phyloP scores from a whole-genome alignment of 2,888 invertebrate genomes.

The Ectobius pallidus region DNA sequence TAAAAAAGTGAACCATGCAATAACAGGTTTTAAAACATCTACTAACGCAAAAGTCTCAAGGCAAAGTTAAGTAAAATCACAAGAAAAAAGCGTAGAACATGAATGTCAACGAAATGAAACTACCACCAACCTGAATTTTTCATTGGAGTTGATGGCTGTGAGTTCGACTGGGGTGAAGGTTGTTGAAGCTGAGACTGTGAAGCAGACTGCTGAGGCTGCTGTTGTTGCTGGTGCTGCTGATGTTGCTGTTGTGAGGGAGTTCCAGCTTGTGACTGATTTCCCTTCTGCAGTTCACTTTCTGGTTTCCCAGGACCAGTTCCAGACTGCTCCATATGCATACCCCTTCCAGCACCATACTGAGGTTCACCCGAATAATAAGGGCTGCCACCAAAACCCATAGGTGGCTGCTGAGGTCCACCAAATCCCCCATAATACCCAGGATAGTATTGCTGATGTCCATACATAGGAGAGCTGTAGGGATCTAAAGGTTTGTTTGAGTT shows the following conservation, averaged over 20 bases:
- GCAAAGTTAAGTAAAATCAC: too few species aligned
- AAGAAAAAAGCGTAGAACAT: too few species aligned
- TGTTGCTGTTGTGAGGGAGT: conserved; percentile 16
- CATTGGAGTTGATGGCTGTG: background rate
- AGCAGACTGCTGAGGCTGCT: too few species aligned
- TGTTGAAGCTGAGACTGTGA: background rate
- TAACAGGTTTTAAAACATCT: too few species aligned
- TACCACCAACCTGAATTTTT: conserved; percentile 5
- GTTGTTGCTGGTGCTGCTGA: conserved; percentile 26
- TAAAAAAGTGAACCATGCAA: too few species aligned
- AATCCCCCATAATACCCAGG: conserved; percentile 31
- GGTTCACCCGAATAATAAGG: background rate
- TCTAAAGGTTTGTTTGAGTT: conserved; percentile 21
- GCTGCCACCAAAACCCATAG: background rate
- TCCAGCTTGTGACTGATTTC: background rate
- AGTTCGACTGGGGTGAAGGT: background rate
- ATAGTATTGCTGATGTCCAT: conserved; percentile 26
- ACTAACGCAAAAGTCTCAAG: too few species aligned
- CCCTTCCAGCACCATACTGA: conserved; percentile 21
- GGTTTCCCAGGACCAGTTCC: background rate
- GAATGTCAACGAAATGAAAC: too few species aligned
- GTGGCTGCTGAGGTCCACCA: conserved; percentile 2
- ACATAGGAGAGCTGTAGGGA: conserved; percentile 17
- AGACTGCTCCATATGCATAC: background rate
- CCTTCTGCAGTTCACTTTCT: background rate